phyloP scores from a whole-genome alignment of 2,888 invertebrate genomes.

The Eremobia ochroleuca region DNA sequence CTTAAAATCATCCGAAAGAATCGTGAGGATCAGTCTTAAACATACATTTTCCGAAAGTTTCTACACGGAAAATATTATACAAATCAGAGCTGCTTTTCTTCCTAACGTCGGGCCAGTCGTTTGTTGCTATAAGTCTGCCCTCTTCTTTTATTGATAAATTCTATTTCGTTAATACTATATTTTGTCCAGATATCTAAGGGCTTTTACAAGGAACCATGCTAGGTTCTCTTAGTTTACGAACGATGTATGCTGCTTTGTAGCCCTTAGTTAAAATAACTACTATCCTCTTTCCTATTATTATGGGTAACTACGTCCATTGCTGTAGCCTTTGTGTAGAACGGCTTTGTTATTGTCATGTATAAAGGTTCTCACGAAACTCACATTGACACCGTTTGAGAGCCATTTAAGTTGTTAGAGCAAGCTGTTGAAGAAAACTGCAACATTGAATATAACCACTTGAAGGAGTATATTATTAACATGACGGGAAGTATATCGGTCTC shows the following conservation, averaged over 20 bases:
- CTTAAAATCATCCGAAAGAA: constrained; percentile 13
- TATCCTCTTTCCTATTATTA: constrained; percentile 22
- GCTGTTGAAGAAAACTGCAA: constrained; percentile 19
- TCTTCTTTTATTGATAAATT: constrained; percentile 12
- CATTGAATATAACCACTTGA: constrained; percentile 6
- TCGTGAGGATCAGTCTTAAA: constrained; percentile 10
- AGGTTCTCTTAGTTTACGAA: neutral
- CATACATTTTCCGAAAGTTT: constrained; percentile 2
- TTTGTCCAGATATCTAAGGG: neutral
- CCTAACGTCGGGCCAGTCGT: constrained; percentile 1
- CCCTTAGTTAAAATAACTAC: neutral
- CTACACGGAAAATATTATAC: constrained; percentile 14
- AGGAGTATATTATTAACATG: neutral
- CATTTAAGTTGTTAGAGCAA: constrained; percentile 43
- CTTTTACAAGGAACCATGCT: neutral
- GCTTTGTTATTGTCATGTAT: constrained; percentile 45
- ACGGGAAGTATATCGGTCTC: neutral
- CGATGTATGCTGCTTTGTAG: neutral
- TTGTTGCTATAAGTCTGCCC: constrained; percentile 22
- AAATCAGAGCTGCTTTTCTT: constrained; percentile 32
- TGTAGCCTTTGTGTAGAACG: constrained; percentile 36
- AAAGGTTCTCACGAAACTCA: constrained; percentile 45
- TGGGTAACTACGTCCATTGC: constrained; percentile 17
- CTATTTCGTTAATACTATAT: neutral
- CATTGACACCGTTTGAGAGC: constrained; percentile 33